Base-by-base conservation (phyloP, 1,140 invertebrate genomes). In the Geopemphigus sp. region DNA sequence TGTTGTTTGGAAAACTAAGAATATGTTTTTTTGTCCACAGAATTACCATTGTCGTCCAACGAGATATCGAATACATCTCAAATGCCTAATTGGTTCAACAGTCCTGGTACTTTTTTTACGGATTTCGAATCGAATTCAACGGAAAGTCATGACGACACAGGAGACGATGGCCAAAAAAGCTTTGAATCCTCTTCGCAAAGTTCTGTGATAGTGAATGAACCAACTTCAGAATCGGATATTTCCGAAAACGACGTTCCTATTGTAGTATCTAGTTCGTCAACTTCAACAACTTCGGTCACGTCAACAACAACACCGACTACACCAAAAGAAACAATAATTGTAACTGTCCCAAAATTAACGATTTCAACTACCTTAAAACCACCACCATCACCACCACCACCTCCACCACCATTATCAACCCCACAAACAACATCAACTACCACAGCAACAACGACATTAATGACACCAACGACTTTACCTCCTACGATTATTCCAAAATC, bases 191-290 rank as follows among this genome's bases (percentile, higher is more conserved):
- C 74, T 50, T 61, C 54, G 11, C 57, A 50, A 29, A 63, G 74
- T 29, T 63, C 74, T 0, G 12, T 50, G 5, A 10, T 17, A 26
- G 56, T 45, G 3, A 63, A 53, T 29, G 59, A 61, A 63, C 68
- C 45, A 29, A 72, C 53, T 47, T 39, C 56, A 19, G 80, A 81
- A 53, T 61, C 68, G 11, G 68, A 81, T 73, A 47, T 61, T 59
- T 47, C 57, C 5, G 70, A 73, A 61, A 64, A 64, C 14, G 68
- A 61, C 53, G 59, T 70, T 57, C 61, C 78, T 47, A 56, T 57
- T 19, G 10, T 66, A 32, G 56, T 39, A 39, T 39, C 26, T 57
- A 66, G n/a, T 68, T 80, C n/a, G 2, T 32, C 54, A 11, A 76
- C 47, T 15, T 12, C 59, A 22, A 54, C 32, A 57, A 64, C 32